Conservation (phyloP, 2,888 invertebrate species). For the Caenorhabditis imperialis region DNA sequence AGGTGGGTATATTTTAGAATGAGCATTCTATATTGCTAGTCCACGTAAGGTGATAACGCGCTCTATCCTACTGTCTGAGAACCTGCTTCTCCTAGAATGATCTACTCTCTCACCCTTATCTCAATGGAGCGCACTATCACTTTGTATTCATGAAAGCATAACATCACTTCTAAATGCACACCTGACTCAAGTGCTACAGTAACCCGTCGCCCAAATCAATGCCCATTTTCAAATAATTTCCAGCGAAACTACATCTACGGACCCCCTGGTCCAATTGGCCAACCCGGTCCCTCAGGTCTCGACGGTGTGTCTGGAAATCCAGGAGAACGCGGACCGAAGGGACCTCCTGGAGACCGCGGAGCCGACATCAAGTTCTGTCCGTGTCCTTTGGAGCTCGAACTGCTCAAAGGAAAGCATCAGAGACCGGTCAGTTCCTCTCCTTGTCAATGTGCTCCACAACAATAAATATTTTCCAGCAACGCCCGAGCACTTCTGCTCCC, state of each 20-base stretch:
- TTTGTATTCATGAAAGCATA: too few relatives aligned
- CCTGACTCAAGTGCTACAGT: too few relatives aligned
- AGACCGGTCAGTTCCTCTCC: constrained; percentile 5
- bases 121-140: too few relatives aligned
- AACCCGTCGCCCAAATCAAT: too few relatives aligned
- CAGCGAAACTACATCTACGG: constrained; percentile 75
- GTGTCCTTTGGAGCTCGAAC: constrained; percentile 71
- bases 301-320: constrained; percentile 74
- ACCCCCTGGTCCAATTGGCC: constrained; percentile 73
- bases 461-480: constrained; percentile 1
- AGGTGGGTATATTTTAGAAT: constrained; percentile 25
- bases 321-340: constrained; percentile 63
- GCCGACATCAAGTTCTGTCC: constrained; percentile 76
- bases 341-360: constrained; percentile 71
- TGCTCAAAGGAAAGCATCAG: constrained; percentile 48
- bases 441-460: not conserved
- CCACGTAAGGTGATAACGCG: too few relatives aligned
- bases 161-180: too few relatives aligned
- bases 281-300: constrained; percentile 72
- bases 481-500: constrained; percentile 20
- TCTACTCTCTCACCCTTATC: too few relatives aligned
- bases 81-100: too few relatives aligned
- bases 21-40: too few relatives aligned
- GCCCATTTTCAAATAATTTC: too few relatives aligned
- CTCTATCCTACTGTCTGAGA: too few relatives aligned